Percentiles rank a stretch among this genome's conserved stretches.
Evolutionary conservation across 1,140 invertebrate species (phyloP).

Genomic region (Ips typographus): DNA sequence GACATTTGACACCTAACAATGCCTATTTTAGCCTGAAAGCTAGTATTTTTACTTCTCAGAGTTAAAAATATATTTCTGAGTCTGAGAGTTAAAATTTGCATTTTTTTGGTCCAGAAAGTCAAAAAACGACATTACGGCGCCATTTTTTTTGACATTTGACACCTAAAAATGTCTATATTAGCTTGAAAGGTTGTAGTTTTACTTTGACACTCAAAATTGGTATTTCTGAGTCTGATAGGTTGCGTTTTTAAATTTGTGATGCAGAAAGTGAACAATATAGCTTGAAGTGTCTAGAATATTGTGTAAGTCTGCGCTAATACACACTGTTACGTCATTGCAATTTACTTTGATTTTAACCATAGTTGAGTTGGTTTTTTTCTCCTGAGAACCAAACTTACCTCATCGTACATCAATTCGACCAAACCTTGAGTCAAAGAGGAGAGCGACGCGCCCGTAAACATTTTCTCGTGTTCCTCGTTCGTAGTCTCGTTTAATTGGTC

Average conservation of each 20-base stretch:
- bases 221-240: neutral
- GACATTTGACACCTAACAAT: too few relatives aligned
- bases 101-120: too few relatives aligned
- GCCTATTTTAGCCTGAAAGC: too few relatives aligned
- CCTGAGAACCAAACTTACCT: slow-evolving; percentile 25
- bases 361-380: neutral
- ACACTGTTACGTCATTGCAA: too few relatives aligned
- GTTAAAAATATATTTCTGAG: too few relatives aligned
- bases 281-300: neutral
- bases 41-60: too few relatives aligned
- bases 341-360: neutral
- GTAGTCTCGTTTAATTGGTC: slow-evolving; percentile 34
- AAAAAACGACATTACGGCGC: too few relatives aligned
- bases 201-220: neutral
- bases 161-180: too few relatives aligned
- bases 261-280: neutral
- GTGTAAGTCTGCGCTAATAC: too few relatives aligned
- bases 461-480: slow-evolving; percentile 30
- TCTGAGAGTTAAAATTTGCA: too few relatives aligned
- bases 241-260: neutral
- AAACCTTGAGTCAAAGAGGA: slow-evolving; percentile 35
- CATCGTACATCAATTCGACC: slow-evolving; percentile 40
- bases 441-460: slow-evolving; percentile 40
- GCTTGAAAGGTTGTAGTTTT: neutral
- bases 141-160: too few relatives aligned